phyloP scores from a whole-genome alignment of 2,113 vertebrate species.

The Agelaius tricolor region DNA sequence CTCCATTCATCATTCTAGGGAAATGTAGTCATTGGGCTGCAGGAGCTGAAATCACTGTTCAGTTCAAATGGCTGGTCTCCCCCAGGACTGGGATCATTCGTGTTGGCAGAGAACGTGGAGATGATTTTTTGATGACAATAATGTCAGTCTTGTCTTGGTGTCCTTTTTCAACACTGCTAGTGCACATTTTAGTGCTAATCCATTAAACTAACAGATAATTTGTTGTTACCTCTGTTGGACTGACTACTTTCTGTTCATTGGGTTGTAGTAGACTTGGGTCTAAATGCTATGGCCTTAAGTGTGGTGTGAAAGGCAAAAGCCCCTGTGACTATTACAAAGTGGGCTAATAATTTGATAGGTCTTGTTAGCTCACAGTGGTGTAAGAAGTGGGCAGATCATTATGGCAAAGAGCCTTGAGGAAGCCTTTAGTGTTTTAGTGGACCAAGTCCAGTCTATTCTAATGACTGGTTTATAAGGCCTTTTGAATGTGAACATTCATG shows the following conservation, averaged over 20 bases:
- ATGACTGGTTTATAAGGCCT: background rate
- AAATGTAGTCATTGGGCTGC: background rate
- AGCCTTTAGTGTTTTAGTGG: background rate
- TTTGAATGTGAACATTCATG: background rate
- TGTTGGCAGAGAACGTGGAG: background rate
- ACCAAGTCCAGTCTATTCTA: background rate
- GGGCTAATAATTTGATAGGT: background rate
- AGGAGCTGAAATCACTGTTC: conserved; percentile 28
- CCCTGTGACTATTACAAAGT: background rate
- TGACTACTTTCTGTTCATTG: background rate
- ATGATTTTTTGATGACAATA: background rate
- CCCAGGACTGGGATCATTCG: background rate
- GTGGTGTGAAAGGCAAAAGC: background rate
- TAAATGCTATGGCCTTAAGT: background rate
- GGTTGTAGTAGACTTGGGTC: background rate
- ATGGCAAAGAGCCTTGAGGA: background rate
- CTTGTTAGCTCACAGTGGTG: background rate
- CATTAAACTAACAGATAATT: background rate
- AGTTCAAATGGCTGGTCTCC: background rate
- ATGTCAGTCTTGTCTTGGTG: background rate
- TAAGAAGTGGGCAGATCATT: background rate
- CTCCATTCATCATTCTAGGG: conserved; percentile 33
- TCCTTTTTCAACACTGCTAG: background rate
- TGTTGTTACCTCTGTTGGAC: background rate
- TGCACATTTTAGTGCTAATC: background rate